These are phyloP conservation scores for Malacoraja senta DNA, from an alignment of 2,797 vertebrate species.

Conservation along the genomic window DNA sequence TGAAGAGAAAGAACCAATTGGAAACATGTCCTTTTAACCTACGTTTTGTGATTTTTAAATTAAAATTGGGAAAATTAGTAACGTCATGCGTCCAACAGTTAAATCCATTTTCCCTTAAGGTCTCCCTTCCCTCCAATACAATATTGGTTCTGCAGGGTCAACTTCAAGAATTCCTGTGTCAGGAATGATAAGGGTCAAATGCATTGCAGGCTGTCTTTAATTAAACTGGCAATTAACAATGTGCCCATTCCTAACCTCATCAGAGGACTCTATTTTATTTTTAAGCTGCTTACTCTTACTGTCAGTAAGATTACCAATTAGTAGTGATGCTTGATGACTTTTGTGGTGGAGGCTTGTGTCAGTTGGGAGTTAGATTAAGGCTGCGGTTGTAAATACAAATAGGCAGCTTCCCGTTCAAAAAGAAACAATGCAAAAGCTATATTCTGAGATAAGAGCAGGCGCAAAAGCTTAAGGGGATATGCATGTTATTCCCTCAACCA, in stretches of 20 bases:
- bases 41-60: background rate
- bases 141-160: background rate
- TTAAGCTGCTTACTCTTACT: background rate
- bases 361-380: background rate
- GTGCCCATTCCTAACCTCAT: background rate
- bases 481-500: conserved; percentile 10
- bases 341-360: background rate
- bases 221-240: conserved; percentile 28
- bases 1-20: no score
- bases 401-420: conserved; percentile 2
- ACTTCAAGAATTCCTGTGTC: background rate
- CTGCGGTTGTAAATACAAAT: background rate
- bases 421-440: background rate
- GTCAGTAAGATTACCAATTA: conserved; percentile 9
- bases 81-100: background rate
- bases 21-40: background rate
- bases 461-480: conserved; percentile 7
- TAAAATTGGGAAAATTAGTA: background rate
- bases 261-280: background rate
- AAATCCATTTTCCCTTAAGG: background rate
- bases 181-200: background rate
- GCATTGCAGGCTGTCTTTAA: background rate
- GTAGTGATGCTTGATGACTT: background rate
- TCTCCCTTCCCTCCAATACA: background rate
- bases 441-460: conserved; percentile 1